Conservation (phyloP, 2,113 vertebrate species). For the Macquaria australasica region DNA sequence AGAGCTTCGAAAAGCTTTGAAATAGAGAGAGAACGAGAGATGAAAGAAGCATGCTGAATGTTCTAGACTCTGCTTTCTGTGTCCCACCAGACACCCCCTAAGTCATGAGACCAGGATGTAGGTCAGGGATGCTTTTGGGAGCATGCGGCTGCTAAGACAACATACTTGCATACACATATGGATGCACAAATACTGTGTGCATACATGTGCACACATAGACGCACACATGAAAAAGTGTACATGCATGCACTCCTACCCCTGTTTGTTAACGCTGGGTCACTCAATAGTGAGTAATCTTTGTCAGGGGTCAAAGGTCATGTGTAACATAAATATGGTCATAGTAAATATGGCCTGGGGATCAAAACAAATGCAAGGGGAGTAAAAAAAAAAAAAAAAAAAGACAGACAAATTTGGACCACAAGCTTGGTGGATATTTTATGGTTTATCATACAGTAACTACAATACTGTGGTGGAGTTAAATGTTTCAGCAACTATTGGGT, state of each 20-base stretch:
- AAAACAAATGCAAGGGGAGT: no score
- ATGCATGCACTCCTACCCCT: neutral
- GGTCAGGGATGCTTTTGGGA: slow-evolving; percentile 31
- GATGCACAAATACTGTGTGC: neutral
- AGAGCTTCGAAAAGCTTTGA: slow-evolving; percentile 49
- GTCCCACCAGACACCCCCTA: slow-evolving; percentile 13
- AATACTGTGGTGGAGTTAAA: neutral
- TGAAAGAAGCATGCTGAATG: slow-evolving; percentile 26
- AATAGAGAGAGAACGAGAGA: neutral
- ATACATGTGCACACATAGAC: neutral
- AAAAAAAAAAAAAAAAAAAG: no score
- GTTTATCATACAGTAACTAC: neutral
- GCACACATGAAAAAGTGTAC: neutral
- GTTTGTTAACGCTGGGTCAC: neutral
- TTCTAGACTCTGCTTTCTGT: slow-evolving; percentile 20
- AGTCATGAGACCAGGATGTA: slow-evolving; percentile 40
- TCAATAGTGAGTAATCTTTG: neutral
- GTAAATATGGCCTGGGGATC: neutral
- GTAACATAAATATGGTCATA: neutral
- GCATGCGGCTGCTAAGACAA: neutral
- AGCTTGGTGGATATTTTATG: neutral
- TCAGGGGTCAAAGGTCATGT: neutral
- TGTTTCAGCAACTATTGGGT: neutral
- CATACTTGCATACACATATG: neutral
- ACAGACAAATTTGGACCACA: neutral